phyloP scores from a whole-genome alignment of 2,797 vertebrate genomes.

The Coregonus suidteri region DNA sequence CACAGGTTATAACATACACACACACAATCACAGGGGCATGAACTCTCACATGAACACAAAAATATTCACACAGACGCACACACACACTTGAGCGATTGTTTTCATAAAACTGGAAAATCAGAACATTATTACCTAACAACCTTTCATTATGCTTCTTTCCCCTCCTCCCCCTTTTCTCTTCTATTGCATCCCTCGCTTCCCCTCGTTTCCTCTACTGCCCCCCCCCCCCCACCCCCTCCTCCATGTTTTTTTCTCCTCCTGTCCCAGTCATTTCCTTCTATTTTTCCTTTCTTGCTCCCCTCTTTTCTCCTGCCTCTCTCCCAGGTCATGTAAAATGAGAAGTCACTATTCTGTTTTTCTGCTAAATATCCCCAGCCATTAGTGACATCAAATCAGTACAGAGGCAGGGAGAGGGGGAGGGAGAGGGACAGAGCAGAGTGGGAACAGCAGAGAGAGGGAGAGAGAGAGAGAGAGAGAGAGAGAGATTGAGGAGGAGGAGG shows the following conservation, averaged over 20 bases:
- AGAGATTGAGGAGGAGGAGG: slow-evolving; percentile 35
- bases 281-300: slow-evolving; percentile 1
- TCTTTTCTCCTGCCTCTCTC: slow-evolving; percentile 73
- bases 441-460: slow-evolving; percentile 60
- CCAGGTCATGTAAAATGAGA: slow-evolving; percentile 82
- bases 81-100: not conserved
- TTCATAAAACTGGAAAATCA: not conserved
- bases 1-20: not conserved
- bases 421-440: slow-evolving; percentile 9
- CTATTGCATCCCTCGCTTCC: not conserved
- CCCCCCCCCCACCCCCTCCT: not conserved
- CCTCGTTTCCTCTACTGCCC: slow-evolving; percentile 13
- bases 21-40: not conserved
- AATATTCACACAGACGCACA: slow-evolving; percentile 15
- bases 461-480: slow-evolving; percentile 6
- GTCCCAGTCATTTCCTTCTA: not conserved
- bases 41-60: too few species aligned
- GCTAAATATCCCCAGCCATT: slow-evolving; percentile 84
- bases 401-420: slow-evolving; percentile 34
- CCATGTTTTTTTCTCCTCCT: slow-evolving; percentile 12
- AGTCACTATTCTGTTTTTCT: slow-evolving; percentile 75
- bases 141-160: slow-evolving; percentile 11
- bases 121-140: not conserved
- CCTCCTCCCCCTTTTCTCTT: slow-evolving; percentile 4
- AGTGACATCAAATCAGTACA: slow-evolving; percentile 84